Percentiles rank a stretch among this genome's conserved stretches.
phyloP scores from a whole-genome alignment of 1,140 invertebrate species.

The Delia radicum region DNA sequence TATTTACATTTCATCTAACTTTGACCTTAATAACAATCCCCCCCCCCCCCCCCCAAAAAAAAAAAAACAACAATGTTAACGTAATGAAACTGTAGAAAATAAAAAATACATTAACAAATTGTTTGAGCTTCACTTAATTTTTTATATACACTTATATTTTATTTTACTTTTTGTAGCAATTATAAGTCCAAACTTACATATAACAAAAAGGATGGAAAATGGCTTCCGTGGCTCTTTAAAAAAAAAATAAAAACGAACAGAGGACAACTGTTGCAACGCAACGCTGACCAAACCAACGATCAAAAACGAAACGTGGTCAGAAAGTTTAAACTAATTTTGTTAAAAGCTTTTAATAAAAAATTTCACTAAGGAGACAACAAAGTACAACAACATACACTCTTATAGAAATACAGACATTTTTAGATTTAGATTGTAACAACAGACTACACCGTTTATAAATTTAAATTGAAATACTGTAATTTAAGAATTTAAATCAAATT shows the following conservation, averaged over 20 bases:
- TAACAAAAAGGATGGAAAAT: neutral
- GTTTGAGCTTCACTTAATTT: neutral
- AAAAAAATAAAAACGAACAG: neutral
- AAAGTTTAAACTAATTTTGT: conserved; percentile 27
- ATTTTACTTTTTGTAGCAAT: neutral
- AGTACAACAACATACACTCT: neutral
- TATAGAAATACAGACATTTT: neutral
- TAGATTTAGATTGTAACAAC: neutral
- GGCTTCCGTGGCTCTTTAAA: conserved; percentile 12
- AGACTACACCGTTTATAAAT: too few relatives aligned
- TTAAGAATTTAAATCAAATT: too few relatives aligned
- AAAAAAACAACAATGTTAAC: too few relatives aligned
- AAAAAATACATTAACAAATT: conserved; percentile 22
- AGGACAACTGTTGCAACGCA: conserved; percentile 26
- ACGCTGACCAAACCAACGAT: conserved; percentile 23
- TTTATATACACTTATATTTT: neutral
- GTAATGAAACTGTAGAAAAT: neutral
- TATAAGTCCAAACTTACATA: conserved; percentile 8
- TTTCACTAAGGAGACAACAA: conserved; percentile 3
- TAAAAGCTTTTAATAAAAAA: conserved; percentile 27
- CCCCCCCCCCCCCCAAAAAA: too few relatives aligned
- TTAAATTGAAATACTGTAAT: too few relatives aligned
- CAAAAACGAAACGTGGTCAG: conserved; percentile 24
- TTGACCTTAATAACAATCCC: too few relatives aligned
- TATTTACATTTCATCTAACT: too few relatives aligned